Conservation (phyloP, 2,113 vertebrate species). For the Alligator mississippiensis region DNA sequence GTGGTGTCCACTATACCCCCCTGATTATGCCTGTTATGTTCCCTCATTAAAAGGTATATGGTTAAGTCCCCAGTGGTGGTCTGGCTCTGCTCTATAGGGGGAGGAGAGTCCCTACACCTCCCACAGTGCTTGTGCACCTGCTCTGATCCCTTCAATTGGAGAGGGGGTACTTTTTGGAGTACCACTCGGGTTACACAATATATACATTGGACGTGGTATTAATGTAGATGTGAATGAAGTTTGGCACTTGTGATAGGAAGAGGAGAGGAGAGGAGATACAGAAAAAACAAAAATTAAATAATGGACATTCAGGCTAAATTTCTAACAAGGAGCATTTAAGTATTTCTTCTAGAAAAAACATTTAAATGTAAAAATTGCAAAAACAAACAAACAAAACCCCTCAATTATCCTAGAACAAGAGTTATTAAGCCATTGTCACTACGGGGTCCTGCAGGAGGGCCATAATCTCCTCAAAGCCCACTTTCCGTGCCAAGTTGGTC, state of each 20-base stretch:
- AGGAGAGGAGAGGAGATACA: slow-evolving; percentile 37
- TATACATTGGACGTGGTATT: neutral
- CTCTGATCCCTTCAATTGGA: too few relatives aligned
- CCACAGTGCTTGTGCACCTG: too few relatives aligned
- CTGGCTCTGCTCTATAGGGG: too few relatives aligned
- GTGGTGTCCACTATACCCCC: too few relatives aligned
- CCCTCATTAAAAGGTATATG: too few relatives aligned
- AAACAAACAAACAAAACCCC: neutral
- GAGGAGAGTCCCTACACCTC: too few relatives aligned
- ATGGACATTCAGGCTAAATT: slow-evolving; percentile 32
- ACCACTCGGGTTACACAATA: neutral
- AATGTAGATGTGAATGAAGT: neutral
- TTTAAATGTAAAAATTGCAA: slow-evolving; percentile 64
- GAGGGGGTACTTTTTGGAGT: too few relatives aligned
- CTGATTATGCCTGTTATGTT: too few relatives aligned
- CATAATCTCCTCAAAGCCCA: too few relatives aligned
- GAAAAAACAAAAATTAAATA: neutral
- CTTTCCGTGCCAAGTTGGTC: too few relatives aligned
- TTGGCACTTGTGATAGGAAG: neutral
- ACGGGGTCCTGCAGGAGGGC: slow-evolving; percentile 21
- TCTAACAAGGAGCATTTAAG: slow-evolving; percentile 61
- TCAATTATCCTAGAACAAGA: slow-evolving; percentile 62
- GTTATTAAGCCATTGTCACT: neutral
- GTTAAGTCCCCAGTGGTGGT: too few relatives aligned
- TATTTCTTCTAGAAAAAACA: slow-evolving; percentile 63